Base-by-base conservation (phyloP, 2,888 invertebrate genomes). In the Tiliacea aurago region DNA sequence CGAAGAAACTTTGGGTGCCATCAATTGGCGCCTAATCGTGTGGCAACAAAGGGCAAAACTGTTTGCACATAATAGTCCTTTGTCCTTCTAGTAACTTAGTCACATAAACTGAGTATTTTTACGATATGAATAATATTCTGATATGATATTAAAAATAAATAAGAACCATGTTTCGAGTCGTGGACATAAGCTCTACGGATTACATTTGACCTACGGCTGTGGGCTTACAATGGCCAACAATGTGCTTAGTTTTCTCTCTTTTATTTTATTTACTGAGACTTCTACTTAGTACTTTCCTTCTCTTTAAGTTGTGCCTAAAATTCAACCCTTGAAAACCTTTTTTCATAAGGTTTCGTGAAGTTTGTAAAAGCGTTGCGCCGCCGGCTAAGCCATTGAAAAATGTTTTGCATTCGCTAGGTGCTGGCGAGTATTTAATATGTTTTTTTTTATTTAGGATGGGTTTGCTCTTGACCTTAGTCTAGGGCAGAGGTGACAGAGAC, bases 141-240 rank as follows among this genome's bases (percentile, higher is more conserved):
- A 63, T 47, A 53, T 15, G 20, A 64, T 80, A 64, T 79, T 72
- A 61, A 53, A 76, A 63, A 74, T 80, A 81, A 74, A 64, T 37
- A 75, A 64, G 63, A 45, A 33, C 9, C 58, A 64, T 75, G 81
- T 78, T 66, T 68, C 43, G 11, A 68, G 58, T 55, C 47, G 49
- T 43, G 18, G 47, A 76, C 59, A 33, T 74, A 68, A 81, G 78
- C 81, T 81, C 51, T 15, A 7, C 58, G 69, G 78, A 76, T 81
- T 78, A 78, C 69, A 45, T 33, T 59, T 53, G 43, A 75, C 63
- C 58, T 28, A 23, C n/a, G 56, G 11, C 41, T 33, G 23, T 20
- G n/a, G 56, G n/a, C n/a, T 63, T 58, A 67, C 68, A 80, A 41
- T 41, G 15, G 47, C 51, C 20, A 28, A 33, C 33, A 11, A 56